These are phyloP conservation scores for Spodoptera exigua DNA, from an alignment of 2,888 invertebrate genomes.

Conservation along the genomic window DNA sequence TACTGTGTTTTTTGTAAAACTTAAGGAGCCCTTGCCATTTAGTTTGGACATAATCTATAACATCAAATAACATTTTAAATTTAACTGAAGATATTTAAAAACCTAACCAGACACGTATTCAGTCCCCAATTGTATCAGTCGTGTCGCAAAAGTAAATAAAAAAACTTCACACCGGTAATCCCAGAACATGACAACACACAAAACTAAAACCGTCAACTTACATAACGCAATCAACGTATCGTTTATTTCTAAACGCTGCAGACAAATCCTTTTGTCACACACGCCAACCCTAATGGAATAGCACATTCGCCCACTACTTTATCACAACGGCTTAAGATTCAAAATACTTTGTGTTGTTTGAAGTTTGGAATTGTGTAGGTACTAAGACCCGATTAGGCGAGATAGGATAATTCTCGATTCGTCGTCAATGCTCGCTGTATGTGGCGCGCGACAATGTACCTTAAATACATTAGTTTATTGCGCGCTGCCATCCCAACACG, in stretches of 20 bases:
- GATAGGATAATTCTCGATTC: conserved; percentile 83
- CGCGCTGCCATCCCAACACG: conserved; percentile 55
- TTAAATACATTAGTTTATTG: conserved; percentile 81
- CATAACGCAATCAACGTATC: conserved; percentile 85
- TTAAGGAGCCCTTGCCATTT: too few species aligned
- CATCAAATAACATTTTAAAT: too few species aligned
- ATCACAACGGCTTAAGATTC: conserved; percentile 48
- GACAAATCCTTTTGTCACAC: conserved; percentile 86
- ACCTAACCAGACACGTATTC: conserved; percentile 26
- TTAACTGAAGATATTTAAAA: conserved; percentile 24
- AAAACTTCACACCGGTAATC: conserved; percentile 62
- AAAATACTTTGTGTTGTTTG: conserved; percentile 32
- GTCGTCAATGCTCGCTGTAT: conserved; percentile 80
- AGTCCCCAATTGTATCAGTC: conserved; percentile 38
- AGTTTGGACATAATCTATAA: too few species aligned
- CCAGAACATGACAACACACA: conserved; percentile 72
- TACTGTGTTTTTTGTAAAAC: too few species aligned
- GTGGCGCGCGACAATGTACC: conserved; percentile 74
- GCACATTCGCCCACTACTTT: conserved; percentile 37
- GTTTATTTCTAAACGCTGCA: conserved; percentile 84
- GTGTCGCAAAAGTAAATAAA: conserved; percentile 65
- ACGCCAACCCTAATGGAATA: conserved; percentile 61
- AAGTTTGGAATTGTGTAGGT: conserved; percentile 56
- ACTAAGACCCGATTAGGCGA: conserved; percentile 84
- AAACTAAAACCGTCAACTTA: conserved; percentile 79